Evolutionary conservation across 2,113 vertebrate species (phyloP), one percentile per base, ranked within the genome.

Genomic region (Lophius piscatorius): DNA sequence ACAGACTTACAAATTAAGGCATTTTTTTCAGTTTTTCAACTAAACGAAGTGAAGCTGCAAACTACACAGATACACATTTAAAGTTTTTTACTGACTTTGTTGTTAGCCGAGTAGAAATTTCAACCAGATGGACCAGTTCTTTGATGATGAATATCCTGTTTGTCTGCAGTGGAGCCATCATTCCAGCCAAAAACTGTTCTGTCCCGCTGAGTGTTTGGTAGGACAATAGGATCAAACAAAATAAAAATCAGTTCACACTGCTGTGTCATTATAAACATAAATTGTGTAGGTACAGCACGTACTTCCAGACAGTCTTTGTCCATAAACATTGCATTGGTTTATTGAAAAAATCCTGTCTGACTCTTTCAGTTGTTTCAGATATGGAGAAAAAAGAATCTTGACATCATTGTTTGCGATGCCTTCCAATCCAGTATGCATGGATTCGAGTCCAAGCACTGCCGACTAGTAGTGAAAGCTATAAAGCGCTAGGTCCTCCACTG

Each of bases 171-270:
- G 3, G 42, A 75, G 70, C 60, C 61, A 57, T 47, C 64, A 61
- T 55, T 63, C 66, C 66, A 69, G 38, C 81, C 81, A 34, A 75
- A 86, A 66, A 76, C 65, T 47, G 61, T 84, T 49, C 60, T 82
- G 72, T 86, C 81, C 46, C 29, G 51, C 60, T 78, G 81, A 80
- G 85, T 67, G 38, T 63, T 82, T 46, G 66, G 76, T 85, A 80
- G 65, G 84, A 63, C 49, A 29, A 0, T 6, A 55, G 52, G 49
- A 40, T 78, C 61, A 44, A 41, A 60, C 49, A 29, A 64, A 68
- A 70, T 18, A 64, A 69, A 59, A 26, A 48, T 62, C 51, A 49
- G 58, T 22, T 34, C 39, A 64, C 59, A 3, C n/a, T n/a, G 29
- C 3, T 36, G 31, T 45, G 16, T 24, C 40, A 38, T 17, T 29